Evolutionary conservation across 1,140 invertebrate species (phyloP).

Genomic region (Conopomorpha cramerella): DNA sequence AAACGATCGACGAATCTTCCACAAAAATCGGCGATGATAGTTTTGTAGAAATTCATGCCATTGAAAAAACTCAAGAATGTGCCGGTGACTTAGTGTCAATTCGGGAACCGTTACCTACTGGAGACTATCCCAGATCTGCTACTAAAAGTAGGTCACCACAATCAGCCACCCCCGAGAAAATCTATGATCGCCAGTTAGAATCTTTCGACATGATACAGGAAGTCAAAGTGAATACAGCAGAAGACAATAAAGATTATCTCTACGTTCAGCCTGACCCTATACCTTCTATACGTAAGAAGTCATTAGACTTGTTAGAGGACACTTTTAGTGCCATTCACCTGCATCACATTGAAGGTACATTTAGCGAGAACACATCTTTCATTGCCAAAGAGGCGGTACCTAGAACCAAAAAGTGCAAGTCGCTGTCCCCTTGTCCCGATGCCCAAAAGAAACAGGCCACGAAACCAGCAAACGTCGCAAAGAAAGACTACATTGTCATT

Average conservation of each 20-base stretch:
- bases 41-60: conserved; percentile 48
- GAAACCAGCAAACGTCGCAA: conserved; percentile 12
- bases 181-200: too few relatives aligned
- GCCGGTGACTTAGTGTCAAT: conserved; percentile 42
- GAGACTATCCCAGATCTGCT: conserved; percentile 20
- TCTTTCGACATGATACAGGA: not conserved
- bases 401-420: conserved; percentile 31
- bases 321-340: conserved; percentile 7
- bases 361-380: conserved; percentile 3
- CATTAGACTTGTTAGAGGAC: conserved; percentile 3
- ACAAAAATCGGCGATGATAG: conserved; percentile 38
- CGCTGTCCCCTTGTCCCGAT: conserved; percentile 24
- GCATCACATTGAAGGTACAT: conserved; percentile 5
- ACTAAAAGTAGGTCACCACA: conserved; percentile 26
- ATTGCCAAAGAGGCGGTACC: conserved; percentile 17
- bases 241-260: conserved; percentile 4
- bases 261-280: conserved; percentile 4
- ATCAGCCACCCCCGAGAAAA: too few relatives aligned
- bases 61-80: conserved; percentile 28
- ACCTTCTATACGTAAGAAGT: not conserved
- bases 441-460: conserved; percentile 13
- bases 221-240: not conserved
- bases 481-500: conserved; percentile 46
- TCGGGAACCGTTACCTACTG: conserved; percentile 33
- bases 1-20: conserved; percentile 24